Base-by-base conservation (phyloP, 1,140 invertebrate species). In the Trachymyrmex cornetzi region DNA sequence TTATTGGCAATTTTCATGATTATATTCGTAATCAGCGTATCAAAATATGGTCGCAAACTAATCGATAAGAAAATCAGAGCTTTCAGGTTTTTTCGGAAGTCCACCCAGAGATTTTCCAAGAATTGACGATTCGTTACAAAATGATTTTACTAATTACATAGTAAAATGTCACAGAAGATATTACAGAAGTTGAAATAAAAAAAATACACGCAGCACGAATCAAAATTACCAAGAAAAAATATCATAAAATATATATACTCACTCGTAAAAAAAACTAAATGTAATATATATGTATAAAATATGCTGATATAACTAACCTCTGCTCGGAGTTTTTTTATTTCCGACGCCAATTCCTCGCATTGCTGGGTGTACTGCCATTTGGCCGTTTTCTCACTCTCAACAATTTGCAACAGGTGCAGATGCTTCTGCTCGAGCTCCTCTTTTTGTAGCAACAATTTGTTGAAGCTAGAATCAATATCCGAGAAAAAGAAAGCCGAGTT, bases 391-490 rank as follows among this genome's bases (percentile, higher is more conserved):
- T 99, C 98, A 87, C 98, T 98, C 94, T 99, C 98, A 19, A 99
- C 97, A 30, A 99, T 98, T 95, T 99, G 98, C 67, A 99, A 96
- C 50, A 99, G 96, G 94, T 99, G 98, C 27, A 99, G 95, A 95
- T 99, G 98, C 94, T 99, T 98, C 94, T 99, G 98, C 91, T 99
- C 98, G 89, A 99, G 94, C 94, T 99, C 98, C 94, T 99, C 98
- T 94, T 99, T 99, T 95, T 98, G 98, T 61, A 98, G 96, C 38
- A 98, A 95, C 63, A 99, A 95, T 95, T 99, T 99, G 96, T 98
- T 99, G 96, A 99, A 99, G 93, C 98, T 99, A 94, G 24, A 96
- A 96, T 92, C 90, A 91, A 79, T 80, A 59, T n/a, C 19, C 74
- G 69, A 85, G 38, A 57, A 59, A n/a, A 19, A 85, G 5, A 24